Evolutionary conservation across 2,797 vertebrate genomes (phyloP).

Genomic region (Coregonus sp.): DNA sequence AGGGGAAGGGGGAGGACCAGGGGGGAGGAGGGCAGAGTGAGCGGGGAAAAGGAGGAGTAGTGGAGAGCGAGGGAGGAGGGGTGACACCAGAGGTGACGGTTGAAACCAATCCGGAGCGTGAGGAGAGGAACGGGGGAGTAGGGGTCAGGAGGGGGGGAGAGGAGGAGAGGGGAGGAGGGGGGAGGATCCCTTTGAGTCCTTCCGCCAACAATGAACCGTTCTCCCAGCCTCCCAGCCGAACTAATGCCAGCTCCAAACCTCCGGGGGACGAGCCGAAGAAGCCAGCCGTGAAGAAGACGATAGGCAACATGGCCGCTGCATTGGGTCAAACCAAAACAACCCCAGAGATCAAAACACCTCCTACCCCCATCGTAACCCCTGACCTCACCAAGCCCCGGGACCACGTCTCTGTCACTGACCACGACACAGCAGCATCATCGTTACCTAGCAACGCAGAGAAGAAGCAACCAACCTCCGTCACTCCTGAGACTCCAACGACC

Average conservation of each 20-base stretch:
- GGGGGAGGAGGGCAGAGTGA: constrained; percentile 30
- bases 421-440: constrained; percentile 45
- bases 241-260: constrained; percentile 46
- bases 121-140: constrained; percentile 34
- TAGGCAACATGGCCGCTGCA: constrained; percentile 45
- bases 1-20: constrained; percentile 47
- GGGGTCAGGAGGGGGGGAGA: constrained; percentile 54
- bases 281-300: constrained; percentile 43
- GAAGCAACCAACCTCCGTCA: constrained; percentile 47
- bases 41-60: constrained; percentile 39
- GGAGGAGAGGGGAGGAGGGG: constrained; percentile 29
- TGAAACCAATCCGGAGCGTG: constrained; percentile 61
- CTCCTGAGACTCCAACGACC: constrained; percentile 61
- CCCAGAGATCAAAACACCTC: constrained; percentile 44
- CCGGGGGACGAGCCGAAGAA: constrained; percentile 51
- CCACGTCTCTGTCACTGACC: constrained; percentile 9
- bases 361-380: constrained; percentile 28
- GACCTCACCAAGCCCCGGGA: constrained; percentile 52
- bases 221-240: constrained; percentile 38
- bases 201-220: constrained; percentile 54
- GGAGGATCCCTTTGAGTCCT: constrained; percentile 20
- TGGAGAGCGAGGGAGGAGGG: constrained; percentile 52
- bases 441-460: constrained; percentile 39
- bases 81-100: constrained; percentile 75
- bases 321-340: constrained; percentile 62